Evolutionary conservation across 2,797 vertebrate species (phyloP).

Genomic region (Centropyge bicolor): DNA sequence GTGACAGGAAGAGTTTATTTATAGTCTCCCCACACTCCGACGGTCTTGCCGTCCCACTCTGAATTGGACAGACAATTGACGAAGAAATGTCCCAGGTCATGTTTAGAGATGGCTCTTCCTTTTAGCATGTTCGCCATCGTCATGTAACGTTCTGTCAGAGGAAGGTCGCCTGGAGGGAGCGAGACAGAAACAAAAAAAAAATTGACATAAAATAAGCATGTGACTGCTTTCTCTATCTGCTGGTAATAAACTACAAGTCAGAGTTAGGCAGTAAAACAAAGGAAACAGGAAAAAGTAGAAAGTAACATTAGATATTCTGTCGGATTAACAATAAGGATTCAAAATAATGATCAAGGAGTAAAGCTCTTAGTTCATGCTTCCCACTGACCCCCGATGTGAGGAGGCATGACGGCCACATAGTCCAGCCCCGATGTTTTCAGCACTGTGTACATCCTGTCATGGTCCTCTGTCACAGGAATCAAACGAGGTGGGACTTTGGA

Average conservation of each 20-base stretch:
- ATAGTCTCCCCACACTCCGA: conserved; percentile 90
- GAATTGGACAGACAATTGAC: conserved; percentile 88
- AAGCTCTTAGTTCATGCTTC: neutral
- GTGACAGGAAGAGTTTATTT: conserved; percentile 50
- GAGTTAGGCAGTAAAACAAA: neutral
- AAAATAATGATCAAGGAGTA: neutral
- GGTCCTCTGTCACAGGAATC: conserved; percentile 89
- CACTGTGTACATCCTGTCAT: conserved; percentile 89
- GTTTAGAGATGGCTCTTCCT: conserved; percentile 90
- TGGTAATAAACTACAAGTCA: neutral
- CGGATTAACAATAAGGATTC: no score
- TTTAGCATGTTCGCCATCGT: conserved; percentile 82
- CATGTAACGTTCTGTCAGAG: conserved; percentile 87
- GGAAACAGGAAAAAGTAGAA: neutral
- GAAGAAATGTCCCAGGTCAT: conserved; percentile 93
- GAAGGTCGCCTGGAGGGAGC: conserved; percentile 84
- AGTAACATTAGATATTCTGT: no score
- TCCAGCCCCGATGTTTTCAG: conserved; percentile 89
- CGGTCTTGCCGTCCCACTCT: conserved; percentile 87
- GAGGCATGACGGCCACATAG: conserved; percentile 92
- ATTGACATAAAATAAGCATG: neutral
- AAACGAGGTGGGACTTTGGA: conserved; percentile 88
- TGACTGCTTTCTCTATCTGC: neutral
- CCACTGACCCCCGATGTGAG: conserved; percentile 89
- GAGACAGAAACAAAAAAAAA: neutral